Base-by-base conservation (phyloP, 2,113 vertebrate species). In the Podarcis muralis region DNA sequence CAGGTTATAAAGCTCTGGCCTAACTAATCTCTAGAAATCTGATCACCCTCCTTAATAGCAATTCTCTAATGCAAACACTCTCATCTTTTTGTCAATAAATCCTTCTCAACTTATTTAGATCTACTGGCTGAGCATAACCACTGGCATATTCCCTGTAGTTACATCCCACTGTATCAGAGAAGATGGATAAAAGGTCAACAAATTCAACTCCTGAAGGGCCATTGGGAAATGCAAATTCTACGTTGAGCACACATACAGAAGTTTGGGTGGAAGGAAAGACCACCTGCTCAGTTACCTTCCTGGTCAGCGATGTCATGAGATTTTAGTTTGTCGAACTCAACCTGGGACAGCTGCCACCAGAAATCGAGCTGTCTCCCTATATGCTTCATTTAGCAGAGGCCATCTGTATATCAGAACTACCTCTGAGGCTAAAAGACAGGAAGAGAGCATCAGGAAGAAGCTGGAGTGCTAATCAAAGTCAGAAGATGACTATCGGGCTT, bases 241-340 rank as follows among this genome's bases (percentile, higher is more conserved):
- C 11, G 72, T 15, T 1, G 22, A 89, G 66, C 2, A 35, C 1
- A 23, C 25, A 48, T 35, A n/a, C 57, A 62, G 68, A 13, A 72
- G 80, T 71, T 65, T 32, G 84, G 40, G 65, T 48, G 77, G 59
- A 25, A 91, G 30, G 48, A 32, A 84, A 85, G 48, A 89, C 43
- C 27, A 88, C 81, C 3, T 43, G 68, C 35, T 92, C 87, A 53
- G n/a, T 62, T 89, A 90, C 65, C 88, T 87, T 91, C 53, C 92
- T 92, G 68, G 72, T 87, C 8, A 23, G 62, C 4, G 2, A 30
- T 74, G 75, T 84, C 71, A 89, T 69, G 80, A 48, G 3, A 84
- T 2, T 83, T 89, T 81, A 86, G 15, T 86, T 83, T 90, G 87
- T 84, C 78, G 71, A 83, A 32, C 1, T 0, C 0, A 0, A 1